phyloP scores from a whole-genome alignment of 2,888 invertebrate genomes.

The Cephus sareptanus region DNA sequence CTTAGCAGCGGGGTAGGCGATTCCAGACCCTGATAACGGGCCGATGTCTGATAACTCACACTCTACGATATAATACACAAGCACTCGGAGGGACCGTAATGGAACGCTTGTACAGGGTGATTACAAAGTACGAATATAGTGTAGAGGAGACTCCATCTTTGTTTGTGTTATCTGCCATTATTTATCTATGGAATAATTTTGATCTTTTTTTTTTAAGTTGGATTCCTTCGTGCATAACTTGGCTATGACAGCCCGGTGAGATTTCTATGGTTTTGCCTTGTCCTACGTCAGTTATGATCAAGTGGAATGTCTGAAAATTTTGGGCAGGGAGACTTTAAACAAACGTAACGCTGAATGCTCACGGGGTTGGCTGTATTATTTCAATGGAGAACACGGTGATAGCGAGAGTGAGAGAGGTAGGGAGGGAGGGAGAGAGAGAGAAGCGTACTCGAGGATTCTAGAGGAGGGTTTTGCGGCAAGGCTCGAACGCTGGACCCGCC shows the following conservation, averaged over 20 bases:
- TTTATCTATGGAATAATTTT: neutral
- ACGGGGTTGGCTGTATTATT: neutral
- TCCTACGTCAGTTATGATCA: too few species aligned
- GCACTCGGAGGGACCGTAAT: slow-evolving; percentile 7
- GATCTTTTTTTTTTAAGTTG: too few species aligned
- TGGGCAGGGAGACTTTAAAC: neutral
- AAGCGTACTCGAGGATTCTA: neutral
- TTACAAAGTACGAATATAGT: slow-evolving; percentile 33
- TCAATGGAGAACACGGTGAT: neutral
- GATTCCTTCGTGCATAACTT: too few species aligned
- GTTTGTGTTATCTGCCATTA: slow-evolving; percentile 19
- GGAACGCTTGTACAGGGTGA: slow-evolving; percentile 27
- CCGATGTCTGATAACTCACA: slow-evolving; percentile 63
- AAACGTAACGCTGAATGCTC: slow-evolving; percentile 2
- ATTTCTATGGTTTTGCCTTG: too few species aligned
- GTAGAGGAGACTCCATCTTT: slow-evolving; percentile 20
- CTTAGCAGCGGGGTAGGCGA: slow-evolving; percentile 53
- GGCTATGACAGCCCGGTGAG: too few species aligned
- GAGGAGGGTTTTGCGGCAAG: slow-evolving; percentile 55
- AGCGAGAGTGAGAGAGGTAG: neutral
- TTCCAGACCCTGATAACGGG: slow-evolving; percentile 57
- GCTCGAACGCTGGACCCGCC: slow-evolving; percentile 60
- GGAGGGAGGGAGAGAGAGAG: neutral
- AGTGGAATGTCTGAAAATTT: neutral
- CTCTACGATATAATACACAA: slow-evolving; percentile 59